Percentiles rank a stretch among this genome's conserved stretches.
Conservation (phyloP, 2,797 vertebrate species). For the Microchirus variegatus region DNA sequence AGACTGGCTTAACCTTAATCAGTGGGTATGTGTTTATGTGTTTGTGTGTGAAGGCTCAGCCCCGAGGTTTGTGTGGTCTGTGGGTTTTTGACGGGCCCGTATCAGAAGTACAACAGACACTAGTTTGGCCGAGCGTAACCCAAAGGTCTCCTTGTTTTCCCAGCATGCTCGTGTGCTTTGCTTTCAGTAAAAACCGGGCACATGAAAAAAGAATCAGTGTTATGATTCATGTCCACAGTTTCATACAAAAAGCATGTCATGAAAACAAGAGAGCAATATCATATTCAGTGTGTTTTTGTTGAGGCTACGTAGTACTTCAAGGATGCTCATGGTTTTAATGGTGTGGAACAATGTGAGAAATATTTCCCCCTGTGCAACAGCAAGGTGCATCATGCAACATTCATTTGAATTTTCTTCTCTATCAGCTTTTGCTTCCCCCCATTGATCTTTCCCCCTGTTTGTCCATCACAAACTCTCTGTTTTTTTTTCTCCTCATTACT, state of each 20-base stretch:
- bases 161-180: constrained; percentile 9
- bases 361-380: constrained; percentile 31
- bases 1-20: constrained; percentile 50
- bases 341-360: constrained; percentile 71
- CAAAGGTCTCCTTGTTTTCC: constrained; percentile 34
- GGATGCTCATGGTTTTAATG: constrained; percentile 64
- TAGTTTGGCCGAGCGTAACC: constrained; percentile 11
- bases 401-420: constrained; percentile 20
- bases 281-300: constrained; percentile 36
- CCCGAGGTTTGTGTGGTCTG: constrained; percentile 49
- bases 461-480: not conserved
- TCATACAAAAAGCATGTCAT: constrained; percentile 48
- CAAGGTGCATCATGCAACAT: constrained; percentile 47
- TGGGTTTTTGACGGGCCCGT: constrained; percentile 40
- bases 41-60: constrained; percentile 47
- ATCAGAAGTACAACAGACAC: constrained; percentile 33
- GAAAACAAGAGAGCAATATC: constrained; percentile 49
- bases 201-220: constrained; percentile 39
- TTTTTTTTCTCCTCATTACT: constrained; percentile 2
- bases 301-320: constrained; percentile 41
- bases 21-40: constrained; percentile 49
- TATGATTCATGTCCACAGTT: constrained; percentile 31
- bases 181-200: constrained; percentile 31
- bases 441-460: not conserved
- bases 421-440: not conserved